These are phyloP conservation scores for Syngnathoides biaculeatus DNA, from an alignment of 2,113 vertebrate species.

Conservation along the genomic window DNA sequence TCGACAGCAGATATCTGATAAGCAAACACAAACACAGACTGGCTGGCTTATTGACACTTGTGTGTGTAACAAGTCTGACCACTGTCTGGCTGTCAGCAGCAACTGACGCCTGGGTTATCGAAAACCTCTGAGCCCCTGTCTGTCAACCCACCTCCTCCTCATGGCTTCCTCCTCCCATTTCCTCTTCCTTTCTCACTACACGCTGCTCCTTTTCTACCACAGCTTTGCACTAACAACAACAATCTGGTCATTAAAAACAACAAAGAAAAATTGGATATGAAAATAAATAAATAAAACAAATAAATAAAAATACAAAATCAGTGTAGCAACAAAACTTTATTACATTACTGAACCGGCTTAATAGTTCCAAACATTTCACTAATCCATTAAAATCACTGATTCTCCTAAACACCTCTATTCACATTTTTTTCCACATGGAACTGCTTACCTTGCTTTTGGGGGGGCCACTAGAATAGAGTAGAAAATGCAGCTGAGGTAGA, in stretches of 20 bases:
- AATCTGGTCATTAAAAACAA: neutral
- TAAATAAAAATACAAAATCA: neutral
- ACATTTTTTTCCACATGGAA: conserved; percentile 1
- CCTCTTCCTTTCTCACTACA: conserved; percentile 13
- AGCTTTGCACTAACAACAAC: neutral
- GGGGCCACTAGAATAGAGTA: conserved; percentile 8
- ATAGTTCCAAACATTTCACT: neutral
- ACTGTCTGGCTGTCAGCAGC: conserved; percentile 44
- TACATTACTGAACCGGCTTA: neutral
- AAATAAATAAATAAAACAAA: neutral
- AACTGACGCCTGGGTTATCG: conserved; percentile 63
- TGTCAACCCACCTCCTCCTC: conserved; percentile 12
- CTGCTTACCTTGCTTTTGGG: neutral
- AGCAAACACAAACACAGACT: conserved; percentile 41
- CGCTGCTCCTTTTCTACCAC: conserved; percentile 8
- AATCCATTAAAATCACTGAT: neutral
- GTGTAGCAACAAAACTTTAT: neutral
- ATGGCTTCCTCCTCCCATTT: conserved; percentile 25
- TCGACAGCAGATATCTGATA: conserved; percentile 36
- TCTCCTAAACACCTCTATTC: neutral
- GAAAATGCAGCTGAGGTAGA: conserved; percentile 9
- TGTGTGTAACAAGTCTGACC: conserved; percentile 24
- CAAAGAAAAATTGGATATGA: neutral
- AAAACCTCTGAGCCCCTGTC: conserved; percentile 31
- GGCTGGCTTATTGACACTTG: conserved; percentile 25